A percentile compares a stretch with the other conserved stretches of the same genome.
These are phyloP conservation scores for Galerucella nymphaeae DNA, from an alignment of 2,888 invertebrate species.

Conservation along the genomic window DNA sequence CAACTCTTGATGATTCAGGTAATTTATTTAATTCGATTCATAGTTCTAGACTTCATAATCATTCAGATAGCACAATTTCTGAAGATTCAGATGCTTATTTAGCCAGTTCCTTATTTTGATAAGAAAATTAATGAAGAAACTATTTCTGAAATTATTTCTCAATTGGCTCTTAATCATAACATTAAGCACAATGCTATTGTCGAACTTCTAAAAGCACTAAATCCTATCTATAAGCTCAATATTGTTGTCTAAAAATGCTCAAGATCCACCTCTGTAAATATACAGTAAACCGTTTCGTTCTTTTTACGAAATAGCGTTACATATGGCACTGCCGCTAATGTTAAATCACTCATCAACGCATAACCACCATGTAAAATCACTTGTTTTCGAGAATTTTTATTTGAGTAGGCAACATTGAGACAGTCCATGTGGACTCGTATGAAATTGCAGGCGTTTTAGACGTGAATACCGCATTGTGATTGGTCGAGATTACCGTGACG, in stretches of 20 bases:
- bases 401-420: constrained; percentile 47
- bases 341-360: constrained; percentile 22
- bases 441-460: constrained; percentile 50
- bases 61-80: too few species aligned
- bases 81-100: too few species aligned
- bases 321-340: constrained; percentile 27
- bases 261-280: constrained; percentile 4
- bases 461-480: constrained; percentile 38
- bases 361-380: constrained; percentile 41
- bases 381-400: constrained; percentile 46
- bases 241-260: not conserved
- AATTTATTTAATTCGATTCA: too few species aligned
- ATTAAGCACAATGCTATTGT: too few species aligned
- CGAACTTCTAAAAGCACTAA: too few species aligned
- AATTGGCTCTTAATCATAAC: too few species aligned
- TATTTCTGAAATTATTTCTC: too few species aligned
- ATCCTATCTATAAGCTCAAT: not conserved
- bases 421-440: constrained; percentile 61
- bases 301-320: not conserved
- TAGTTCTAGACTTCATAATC: too few species aligned
- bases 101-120: too few species aligned
- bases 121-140: too few species aligned
- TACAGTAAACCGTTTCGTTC: constrained; percentile 1
- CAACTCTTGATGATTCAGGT: too few species aligned
- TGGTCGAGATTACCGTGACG: constrained; percentile 55